A percentile compares a stretch with the other conserved stretches of the same genome.
phyloP scores from a whole-genome alignment of 2,113 vertebrate species.

The Taxidea taxus region DNA sequence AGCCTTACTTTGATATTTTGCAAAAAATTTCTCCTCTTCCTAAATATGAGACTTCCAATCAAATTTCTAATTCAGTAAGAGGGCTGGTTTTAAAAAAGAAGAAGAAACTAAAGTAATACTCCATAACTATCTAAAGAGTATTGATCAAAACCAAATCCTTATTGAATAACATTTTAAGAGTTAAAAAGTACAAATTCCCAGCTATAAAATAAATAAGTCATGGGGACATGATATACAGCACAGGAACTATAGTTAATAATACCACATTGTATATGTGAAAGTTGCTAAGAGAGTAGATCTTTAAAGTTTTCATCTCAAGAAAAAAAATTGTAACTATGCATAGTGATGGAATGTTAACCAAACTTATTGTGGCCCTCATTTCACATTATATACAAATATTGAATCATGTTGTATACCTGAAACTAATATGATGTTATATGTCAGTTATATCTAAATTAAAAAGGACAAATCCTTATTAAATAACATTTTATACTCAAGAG shows the following conservation, averaged over 20 bases:
- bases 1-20: neutral
- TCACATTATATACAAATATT: neutral
- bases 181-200: neutral
- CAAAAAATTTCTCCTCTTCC: neutral
- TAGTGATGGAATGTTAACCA: neutral
- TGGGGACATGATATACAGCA: neutral
- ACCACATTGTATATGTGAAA: neutral
- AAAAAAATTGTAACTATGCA: neutral
- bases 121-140: neutral
- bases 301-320: neutral
- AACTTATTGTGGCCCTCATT: neutral
- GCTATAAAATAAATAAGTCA: neutral
- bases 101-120: neutral
- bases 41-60: neutral
- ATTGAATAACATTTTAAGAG: slow-evolving; percentile 45
- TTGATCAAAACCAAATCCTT: slow-evolving; percentile 59
- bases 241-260: neutral
- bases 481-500: slow-evolving; percentile 27
- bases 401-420: neutral
- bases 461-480: slow-evolving; percentile 52
- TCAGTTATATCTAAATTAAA: slow-evolving; percentile 1
- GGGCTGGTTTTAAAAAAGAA: neutral
- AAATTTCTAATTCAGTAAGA: slow-evolving; percentile 38
- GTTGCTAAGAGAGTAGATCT: neutral
- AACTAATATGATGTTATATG: neutral